Evolutionary conservation across 1,140 invertebrate genomes (phyloP), one percentile per base, ranked within the genome.

Genomic region (Spodoptera litura): DNA sequence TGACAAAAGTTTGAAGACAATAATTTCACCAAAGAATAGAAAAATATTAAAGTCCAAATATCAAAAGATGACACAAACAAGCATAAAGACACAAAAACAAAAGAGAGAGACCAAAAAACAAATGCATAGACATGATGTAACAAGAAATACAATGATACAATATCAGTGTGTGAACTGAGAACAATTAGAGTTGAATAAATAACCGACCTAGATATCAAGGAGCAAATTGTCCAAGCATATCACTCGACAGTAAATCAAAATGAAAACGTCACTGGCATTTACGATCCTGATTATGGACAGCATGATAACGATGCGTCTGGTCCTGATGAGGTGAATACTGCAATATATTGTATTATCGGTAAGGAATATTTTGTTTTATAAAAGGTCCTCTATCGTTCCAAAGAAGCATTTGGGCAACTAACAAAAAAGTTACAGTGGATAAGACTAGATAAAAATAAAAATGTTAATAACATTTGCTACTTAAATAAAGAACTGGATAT

Each of bases 81-180:
- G 13, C 6, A 3, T 2, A 10, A 61, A 35, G 4, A 5, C 4
- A 64, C 15, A 13, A 20, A 64, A 49, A 64, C n/a, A 64, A 49
- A 64, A 5, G 9, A 49, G 3, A 49, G 0, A 6, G 5, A 0
- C 55, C 55, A 56, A 56, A 20, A 55, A 56, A 20, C 58, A 62
- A 13, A 64, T 15, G n/a, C 20, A 49, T 64, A 64, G 38, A 64
- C 15, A 49, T 64, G 61, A 64, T 64, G 61, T 64, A 64, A 64
- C 61, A 49, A 68, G 20, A 68, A 68, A 68, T 68, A 20, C 0
- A 68, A 68, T 31, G 64, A 52, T 68, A 27, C 64, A 68, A 31
- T 68, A 68, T 68, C 64, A 68, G 64, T 68, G 64, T 68, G 49
- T 27, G 64, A 68, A 68, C 62, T 68, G 49, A 53, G 64, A 68